Percentiles rank a stretch among this genome's conserved stretches.
Evolutionary conservation across 2,113 vertebrate species (phyloP).

Genomic region (Cyphomyrus discorhynchus): DNA sequence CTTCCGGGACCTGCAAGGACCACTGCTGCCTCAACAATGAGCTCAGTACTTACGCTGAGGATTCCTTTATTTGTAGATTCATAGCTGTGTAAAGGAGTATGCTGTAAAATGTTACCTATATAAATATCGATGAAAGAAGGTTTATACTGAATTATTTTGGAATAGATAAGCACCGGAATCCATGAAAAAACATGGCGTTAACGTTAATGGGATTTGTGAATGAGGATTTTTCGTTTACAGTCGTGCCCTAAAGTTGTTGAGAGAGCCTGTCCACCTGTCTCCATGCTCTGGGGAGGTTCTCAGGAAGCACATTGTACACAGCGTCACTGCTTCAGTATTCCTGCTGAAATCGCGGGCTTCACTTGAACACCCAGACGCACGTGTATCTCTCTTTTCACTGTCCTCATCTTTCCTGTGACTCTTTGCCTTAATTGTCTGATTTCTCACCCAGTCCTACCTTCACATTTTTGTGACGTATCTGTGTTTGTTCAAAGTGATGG

Average conservation of each 20-base stretch:
- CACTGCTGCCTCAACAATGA: neutral
- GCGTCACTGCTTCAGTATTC: neutral
- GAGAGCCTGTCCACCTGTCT: neutral
- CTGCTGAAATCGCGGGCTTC: neutral
- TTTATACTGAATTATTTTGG: neutral
- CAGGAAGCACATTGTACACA: no score
- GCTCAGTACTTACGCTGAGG: neutral
- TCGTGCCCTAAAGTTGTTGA: neutral
- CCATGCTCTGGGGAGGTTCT: neutral
- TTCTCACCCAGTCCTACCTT: neutral
- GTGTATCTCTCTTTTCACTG: neutral
- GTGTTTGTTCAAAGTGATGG: neutral
- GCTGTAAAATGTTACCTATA: neutral
- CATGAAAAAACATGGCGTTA: neutral
- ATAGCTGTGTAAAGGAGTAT: neutral
- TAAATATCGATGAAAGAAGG: neutral
- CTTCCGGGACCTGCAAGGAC: neutral
- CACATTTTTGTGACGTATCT: neutral
- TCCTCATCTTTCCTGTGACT: neutral
- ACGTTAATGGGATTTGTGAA: neutral
- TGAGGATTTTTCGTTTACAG: neutral
- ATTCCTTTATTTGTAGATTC: neutral
- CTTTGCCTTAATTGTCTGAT: neutral
- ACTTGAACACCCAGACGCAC: neutral
- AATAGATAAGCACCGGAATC: neutral